Conservation (phyloP, 2,888 invertebrate genomes). For the Drosophila pseudotakahashii region DNA sequence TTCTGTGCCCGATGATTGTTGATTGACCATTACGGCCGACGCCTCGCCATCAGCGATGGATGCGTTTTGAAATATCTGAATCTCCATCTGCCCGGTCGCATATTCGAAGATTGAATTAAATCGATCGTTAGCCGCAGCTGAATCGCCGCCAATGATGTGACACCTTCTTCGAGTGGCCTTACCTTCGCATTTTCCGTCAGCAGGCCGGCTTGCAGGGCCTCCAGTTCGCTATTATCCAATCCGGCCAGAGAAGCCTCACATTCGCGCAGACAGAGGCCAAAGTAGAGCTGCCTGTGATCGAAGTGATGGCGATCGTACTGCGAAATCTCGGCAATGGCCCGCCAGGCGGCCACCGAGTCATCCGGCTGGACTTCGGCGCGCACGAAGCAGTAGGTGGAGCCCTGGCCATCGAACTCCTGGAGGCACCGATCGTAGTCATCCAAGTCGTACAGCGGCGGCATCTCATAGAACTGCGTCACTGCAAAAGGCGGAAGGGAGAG, state of each 20-base stretch:
- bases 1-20: conserved; percentile 25
- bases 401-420: conserved; percentile 62
- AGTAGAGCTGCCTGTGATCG: conserved; percentile 79
- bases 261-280: conserved; percentile 75
- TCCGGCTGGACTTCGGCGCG: conserved; percentile 78
- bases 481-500: conserved; percentile 1
- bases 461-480: conserved; percentile 83
- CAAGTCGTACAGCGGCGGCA: conserved; percentile 81
- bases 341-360: conserved; percentile 66
- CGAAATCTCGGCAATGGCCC: conserved; percentile 73
- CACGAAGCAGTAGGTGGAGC: conserved; percentile 80
- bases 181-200: conserved; percentile 78
- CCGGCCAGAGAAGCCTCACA: conserved; percentile 65
- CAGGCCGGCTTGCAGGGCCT: conserved; percentile 62
- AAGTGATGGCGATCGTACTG: conserved; percentile 79
- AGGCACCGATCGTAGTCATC: conserved; percentile 83
- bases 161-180: conserved; percentile 36
- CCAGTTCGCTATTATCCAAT: conserved; percentile 42
- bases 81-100: conserved; percentile 10
- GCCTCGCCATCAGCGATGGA: conserved; percentile 16
- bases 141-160: conserved; percentile 41
- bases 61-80: conserved; percentile 37
- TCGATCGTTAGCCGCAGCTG: conserved; percentile 32
- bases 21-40: conserved; percentile 29
- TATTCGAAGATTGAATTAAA: conserved; percentile 56